Evolutionary conservation across 2,113 vertebrate genomes (phyloP).

Genomic region (Petromus typicus): DNA sequence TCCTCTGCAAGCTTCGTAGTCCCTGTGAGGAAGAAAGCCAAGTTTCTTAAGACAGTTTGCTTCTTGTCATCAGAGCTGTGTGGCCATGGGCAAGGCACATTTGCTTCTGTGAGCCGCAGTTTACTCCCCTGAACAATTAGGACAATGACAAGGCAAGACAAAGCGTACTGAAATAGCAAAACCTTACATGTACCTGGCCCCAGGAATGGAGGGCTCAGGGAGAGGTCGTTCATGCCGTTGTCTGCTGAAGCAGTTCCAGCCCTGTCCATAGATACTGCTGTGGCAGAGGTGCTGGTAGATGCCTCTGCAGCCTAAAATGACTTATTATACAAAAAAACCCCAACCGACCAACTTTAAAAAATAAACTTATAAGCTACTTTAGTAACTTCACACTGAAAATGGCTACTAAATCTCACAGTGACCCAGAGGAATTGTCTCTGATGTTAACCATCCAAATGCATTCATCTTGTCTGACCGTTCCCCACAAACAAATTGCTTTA

Average conservation of each 20-base stretch:
- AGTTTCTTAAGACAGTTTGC: rapidly evolving
- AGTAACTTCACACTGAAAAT: neutral
- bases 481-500: conserved; percentile 84
- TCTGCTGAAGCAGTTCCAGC: rapidly evolving
- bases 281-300: neutral
- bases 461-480: conserved; percentile 58
- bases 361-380: neutral
- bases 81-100: neutral
- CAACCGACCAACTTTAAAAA: neutral
- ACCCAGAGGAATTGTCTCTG: conserved; percentile 56
- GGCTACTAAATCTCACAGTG: conserved; percentile 25
- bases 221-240: rapidly evolving
- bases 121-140: neutral
- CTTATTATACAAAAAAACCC: neutral
- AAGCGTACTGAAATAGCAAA: neutral
- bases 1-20: rapidly evolving
- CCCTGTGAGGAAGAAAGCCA: too few species aligned
- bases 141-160: neutral
- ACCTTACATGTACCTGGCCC: rapidly evolving
- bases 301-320: too few species aligned
- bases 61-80: rapidly evolving
- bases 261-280: rapidly evolving
- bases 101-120: neutral
- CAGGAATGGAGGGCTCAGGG: rapidly evolving
- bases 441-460: conserved; percentile 69